Base-by-base conservation (phyloP, 1,140 invertebrate species). In the Belonocnema kinseyi region DNA sequence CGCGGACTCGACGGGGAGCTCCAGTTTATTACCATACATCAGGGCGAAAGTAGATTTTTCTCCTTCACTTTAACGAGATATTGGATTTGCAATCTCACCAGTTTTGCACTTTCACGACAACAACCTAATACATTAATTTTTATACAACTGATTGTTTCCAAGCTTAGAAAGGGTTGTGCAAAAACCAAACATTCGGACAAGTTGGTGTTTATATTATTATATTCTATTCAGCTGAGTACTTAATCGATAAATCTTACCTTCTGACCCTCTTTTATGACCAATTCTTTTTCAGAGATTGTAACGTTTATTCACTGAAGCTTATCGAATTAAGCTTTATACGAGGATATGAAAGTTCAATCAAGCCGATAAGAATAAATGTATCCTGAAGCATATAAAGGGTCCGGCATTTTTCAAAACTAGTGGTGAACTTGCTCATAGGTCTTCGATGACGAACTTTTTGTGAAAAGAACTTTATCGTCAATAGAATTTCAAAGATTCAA, bases 21-120 rank as follows among this genome's bases (percentile, higher is more conserved):
- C 72, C 51, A 74, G 56, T 80, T 84, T 82, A 84, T 85, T 85
- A 81, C 74, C 81, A 76, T 79, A 81, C 71, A 74, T 79, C 75
- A 53, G 78, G 13, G 75, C 51, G 74, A 74, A 53, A 77, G 52
- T 73, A 33, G 74, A 72, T 74, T 78, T 80, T 82, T 82, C 77
- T 82, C 81, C 72, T 40, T 33, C 26, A 14, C 26, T 66, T 66
- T 66, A 66, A 66, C 58, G 58, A 66, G 58, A 66, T 66, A 66
- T 16, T 66, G 21, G 58, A 66, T n/a, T 66, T 26, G 16, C 58
- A 66, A 66, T 66, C 58, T 33, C 21, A n/a, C 26, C 58, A 66
- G 21, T 66, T 66, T 66, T 66, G 2, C 58, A 66, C 12, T 66
- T 66, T 66, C 40, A 66, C 26, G 26, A 66, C 61, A 40, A 40